phyloP scores from a whole-genome alignment of 2,888 invertebrate genomes.

The Drosophila borealis region DNA sequence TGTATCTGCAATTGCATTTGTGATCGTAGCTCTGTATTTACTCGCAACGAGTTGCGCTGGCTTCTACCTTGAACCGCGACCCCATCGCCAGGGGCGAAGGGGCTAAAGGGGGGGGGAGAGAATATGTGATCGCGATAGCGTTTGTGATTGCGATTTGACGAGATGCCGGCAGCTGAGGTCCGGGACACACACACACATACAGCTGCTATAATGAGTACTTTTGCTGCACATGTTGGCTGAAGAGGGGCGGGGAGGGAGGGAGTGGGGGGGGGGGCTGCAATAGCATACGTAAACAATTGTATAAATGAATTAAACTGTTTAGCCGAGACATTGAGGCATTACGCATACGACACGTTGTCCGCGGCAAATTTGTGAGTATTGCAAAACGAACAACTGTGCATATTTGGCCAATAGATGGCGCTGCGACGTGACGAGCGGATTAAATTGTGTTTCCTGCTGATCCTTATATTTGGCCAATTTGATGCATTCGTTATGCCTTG shows the following conservation, averaged over 20 bases:
- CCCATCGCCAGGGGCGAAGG: conserved; percentile 31
- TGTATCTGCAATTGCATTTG: conserved; percentile 13
- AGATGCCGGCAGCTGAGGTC: conserved; percentile 35
- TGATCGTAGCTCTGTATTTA: conserved; percentile 12
- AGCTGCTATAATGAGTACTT: neutral
- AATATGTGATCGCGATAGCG: conserved; percentile 33
- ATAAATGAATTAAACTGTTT: conserved; percentile 43
- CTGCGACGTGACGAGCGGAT: neutral
- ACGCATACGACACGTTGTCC: conserved; percentile 43
- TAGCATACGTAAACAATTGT: conserved; percentile 16
- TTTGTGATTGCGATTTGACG: conserved; percentile 40
- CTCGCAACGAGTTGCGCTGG: conserved; percentile 18
- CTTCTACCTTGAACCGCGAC: conserved; percentile 64
- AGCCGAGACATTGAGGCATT: conserved; percentile 20
- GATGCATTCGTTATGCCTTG: conserved; percentile 47
- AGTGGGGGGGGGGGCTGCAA: neutral
- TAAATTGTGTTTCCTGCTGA: conserved; percentile 39
- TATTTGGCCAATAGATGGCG: conserved; percentile 14
- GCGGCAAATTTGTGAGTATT: conserved; percentile 13
- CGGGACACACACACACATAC: conserved; percentile 18
- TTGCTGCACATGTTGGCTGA: too few relatives aligned
- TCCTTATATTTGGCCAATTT: conserved; percentile 57
- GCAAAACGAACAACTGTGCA: neutral
- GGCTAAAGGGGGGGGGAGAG: neutral
- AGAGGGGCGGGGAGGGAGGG: neutral